These are phyloP conservation scores for Philaenus spumarius DNA, from an alignment of 1,140 invertebrate genomes.

Conservation along the genomic window DNA sequence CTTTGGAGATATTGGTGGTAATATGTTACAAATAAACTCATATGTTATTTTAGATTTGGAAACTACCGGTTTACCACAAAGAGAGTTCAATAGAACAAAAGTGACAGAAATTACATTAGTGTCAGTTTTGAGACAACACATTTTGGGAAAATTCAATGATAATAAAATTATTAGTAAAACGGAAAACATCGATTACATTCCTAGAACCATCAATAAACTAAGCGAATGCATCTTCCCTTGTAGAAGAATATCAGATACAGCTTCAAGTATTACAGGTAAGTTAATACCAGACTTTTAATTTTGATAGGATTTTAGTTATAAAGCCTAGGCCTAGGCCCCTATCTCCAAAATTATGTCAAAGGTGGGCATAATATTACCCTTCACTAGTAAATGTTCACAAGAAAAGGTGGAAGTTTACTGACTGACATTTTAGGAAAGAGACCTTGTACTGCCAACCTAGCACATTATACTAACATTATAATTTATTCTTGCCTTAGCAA, in stretches of 20 bases:
- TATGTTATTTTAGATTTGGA: slow-evolving; percentile 59
- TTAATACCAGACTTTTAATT: too few relatives aligned
- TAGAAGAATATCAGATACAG: slow-evolving; percentile 41
- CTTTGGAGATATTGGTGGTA: too few relatives aligned
- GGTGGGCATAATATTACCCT: too few relatives aligned
- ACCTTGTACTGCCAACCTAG: too few relatives aligned
- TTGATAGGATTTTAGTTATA: too few relatives aligned
- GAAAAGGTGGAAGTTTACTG: too few relatives aligned
- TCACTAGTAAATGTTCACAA: too few relatives aligned
- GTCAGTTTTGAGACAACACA: slow-evolving; percentile 43
- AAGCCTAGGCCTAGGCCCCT: too few relatives aligned
- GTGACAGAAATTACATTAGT: slow-evolving; percentile 55
- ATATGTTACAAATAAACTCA: slow-evolving; percentile 43
- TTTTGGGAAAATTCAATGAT: slow-evolving; percentile 30
- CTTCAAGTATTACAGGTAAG: slow-evolving; percentile 47
- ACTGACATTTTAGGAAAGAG: too few relatives aligned
- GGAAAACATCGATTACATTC: slow-evolving; percentile 31
- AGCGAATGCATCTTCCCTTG: slow-evolving; percentile 54
- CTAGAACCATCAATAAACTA: slow-evolving; percentile 53
- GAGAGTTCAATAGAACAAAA: slow-evolving; percentile 45
- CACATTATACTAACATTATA: too few relatives aligned
- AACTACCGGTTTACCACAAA: slow-evolving; percentile 45
- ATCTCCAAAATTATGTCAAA: too few relatives aligned
- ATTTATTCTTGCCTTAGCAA: too few relatives aligned
- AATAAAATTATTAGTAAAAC: background rate